Conservation (phyloP, 2,888 invertebrate genomes). For the Ischnura elegans region DNA sequence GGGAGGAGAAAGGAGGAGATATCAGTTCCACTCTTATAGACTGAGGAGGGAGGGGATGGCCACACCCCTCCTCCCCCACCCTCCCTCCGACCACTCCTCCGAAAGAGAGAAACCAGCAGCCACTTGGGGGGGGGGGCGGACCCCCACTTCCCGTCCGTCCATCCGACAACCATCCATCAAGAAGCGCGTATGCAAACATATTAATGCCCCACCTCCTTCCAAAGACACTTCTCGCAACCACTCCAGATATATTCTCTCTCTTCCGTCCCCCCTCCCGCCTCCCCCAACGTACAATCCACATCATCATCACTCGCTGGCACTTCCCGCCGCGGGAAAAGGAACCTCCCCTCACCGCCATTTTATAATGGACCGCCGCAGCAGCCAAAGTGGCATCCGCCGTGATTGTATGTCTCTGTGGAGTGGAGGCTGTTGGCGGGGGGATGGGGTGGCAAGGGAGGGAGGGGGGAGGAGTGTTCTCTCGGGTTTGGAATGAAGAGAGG, state of each 20-base stretch:
- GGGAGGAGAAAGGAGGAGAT: background rate
- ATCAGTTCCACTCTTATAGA: too few relatives aligned
- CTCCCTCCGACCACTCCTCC: background rate
- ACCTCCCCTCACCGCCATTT: conserved; percentile 28
- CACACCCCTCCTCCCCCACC: background rate
- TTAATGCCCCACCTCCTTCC: conserved; percentile 42
- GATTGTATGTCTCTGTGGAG: too few relatives aligned
- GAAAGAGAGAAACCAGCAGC: background rate
- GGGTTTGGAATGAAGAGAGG: too few relatives aligned
- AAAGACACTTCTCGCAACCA: background rate
- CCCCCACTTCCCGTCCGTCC: background rate
- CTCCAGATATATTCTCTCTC: background rate
- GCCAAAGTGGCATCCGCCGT: background rate
- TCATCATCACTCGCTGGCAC: background rate
- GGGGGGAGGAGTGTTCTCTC: background rate
- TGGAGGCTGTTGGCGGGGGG: background rate
- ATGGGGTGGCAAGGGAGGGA: background rate
- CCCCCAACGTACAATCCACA: background rate
- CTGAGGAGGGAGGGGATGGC: too few relatives aligned
- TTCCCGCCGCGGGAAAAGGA: background rate
- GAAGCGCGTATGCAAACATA: conserved; percentile 66
- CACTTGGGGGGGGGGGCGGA: background rate
- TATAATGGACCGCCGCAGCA: conserved; percentile 21
- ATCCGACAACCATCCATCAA: conserved; percentile 51
- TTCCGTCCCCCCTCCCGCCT: background rate